Conservation (phyloP, 2,797 vertebrate genomes). For the Hybognathus amarus region DNA sequence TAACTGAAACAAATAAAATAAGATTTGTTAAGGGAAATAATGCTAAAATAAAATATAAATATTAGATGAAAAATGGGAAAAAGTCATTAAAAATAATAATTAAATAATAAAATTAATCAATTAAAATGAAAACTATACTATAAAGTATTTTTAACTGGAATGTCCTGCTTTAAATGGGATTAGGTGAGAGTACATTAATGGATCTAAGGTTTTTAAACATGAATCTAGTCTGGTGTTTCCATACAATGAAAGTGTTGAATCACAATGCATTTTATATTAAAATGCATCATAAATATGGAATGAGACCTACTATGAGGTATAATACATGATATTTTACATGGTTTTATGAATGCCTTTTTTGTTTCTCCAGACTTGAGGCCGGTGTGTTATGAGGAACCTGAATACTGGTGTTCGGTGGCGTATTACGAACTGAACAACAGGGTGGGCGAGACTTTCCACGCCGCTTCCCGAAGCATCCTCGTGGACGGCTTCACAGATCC, state of each 20-base stretch:
- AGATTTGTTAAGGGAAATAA: not conserved
- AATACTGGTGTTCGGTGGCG: conserved; percentile 96
- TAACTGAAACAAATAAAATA: not conserved
- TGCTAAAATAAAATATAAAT: not conserved
- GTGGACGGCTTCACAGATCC: conserved; percentile 98
- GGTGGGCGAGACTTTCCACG: conserved; percentile 95
- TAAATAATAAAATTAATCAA: not conserved
- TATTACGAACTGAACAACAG: conserved; percentile 98
- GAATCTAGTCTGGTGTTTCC: not conserved
- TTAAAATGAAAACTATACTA: not conserved
- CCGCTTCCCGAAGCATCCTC: conserved; percentile 89
- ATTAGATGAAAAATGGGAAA: not conserved
- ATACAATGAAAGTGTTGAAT: not conserved
- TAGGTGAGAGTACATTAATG: not conserved
- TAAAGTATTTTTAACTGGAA: not conserved
- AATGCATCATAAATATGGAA: not conserved
- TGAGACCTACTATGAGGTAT: not conserved
- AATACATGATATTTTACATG: not conserved
- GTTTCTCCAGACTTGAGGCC: conserved; percentile 86
- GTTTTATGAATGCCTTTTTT: not conserved
- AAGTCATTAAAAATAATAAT: not conserved
- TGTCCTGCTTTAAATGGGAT: not conserved
- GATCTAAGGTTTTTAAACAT: not conserved
- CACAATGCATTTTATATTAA: not conserved
- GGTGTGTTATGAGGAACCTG: conserved; percentile 95